Conservation (phyloP, 2,113 vertebrate species). For the Erythrolamprus reginae region DNA sequence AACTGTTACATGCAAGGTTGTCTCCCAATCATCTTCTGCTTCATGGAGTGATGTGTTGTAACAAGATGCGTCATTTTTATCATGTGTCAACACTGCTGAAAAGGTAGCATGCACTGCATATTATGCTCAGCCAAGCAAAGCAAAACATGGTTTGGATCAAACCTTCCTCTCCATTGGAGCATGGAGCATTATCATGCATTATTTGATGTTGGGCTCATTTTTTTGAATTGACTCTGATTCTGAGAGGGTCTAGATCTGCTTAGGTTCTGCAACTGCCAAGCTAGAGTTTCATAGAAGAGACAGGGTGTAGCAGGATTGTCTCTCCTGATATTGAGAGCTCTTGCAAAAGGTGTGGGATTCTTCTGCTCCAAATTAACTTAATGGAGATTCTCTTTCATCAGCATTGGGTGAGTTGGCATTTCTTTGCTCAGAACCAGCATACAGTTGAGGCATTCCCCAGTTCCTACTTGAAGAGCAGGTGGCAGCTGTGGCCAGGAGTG, state of each 20-base stretch:
- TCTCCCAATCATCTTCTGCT: neutral
- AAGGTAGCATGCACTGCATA: fast-evolving
- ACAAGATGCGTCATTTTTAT: neutral
- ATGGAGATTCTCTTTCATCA: neutral
- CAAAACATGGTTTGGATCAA: neutral
- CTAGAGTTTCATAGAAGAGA: neutral
- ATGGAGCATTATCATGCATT: neutral
- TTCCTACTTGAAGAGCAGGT: neutral
- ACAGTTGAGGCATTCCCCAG: neutral
- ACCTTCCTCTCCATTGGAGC: neutral
- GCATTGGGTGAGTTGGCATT: neutral
- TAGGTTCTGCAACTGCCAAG: neutral
- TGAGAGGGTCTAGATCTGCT: neutral
- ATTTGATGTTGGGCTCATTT: neutral
- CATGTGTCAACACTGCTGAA: neutral
- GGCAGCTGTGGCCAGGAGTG: neutral
- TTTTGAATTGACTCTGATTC: neutral
- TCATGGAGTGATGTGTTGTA: neutral
- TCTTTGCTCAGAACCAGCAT: neutral
- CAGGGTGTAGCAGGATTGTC: neutral
- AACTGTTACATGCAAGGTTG: neutral
- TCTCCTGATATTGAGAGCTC: neutral
- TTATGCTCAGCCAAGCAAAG: neutral
- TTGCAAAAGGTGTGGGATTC: neutral
- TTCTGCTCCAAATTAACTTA: neutral